phyloP scores from a whole-genome alignment of 2,797 vertebrate genomes.

The Pangasius sanitwongsei region DNA sequence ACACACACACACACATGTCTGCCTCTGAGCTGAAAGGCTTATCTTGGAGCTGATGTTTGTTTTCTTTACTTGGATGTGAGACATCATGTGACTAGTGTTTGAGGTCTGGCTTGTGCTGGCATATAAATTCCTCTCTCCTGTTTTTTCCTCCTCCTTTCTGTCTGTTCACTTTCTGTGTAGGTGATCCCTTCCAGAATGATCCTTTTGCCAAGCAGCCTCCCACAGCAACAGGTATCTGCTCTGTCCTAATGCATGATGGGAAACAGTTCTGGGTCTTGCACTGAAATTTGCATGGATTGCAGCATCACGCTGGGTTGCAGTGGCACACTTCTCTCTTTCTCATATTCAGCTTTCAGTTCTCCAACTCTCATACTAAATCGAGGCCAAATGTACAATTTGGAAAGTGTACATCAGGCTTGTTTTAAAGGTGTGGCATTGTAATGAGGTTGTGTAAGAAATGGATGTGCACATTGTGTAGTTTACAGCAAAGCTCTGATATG shows the following conservation, averaged over 20 bases:
- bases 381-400: not conserved
- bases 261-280: conserved; percentile 13
- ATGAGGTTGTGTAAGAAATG: conserved; percentile 26
- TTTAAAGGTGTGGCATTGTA: conserved; percentile 28
- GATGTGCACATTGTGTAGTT: not conserved
- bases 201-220: conserved; percentile 88
- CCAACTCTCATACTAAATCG: conserved; percentile 46
- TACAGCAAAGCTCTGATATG: not conserved
- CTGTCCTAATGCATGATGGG: not conserved
- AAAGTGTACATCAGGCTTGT: conserved; percentile 35
- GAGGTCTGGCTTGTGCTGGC: conserved; percentile 21
- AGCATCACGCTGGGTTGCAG: conserved; percentile 41
- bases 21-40: not conserved
- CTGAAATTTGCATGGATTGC: conserved; percentile 33
- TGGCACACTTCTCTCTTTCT: conserved; percentile 62
- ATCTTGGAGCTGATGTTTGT: not conserved
- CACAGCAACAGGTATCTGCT: conserved; percentile 77
- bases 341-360: conserved; percentile 68
- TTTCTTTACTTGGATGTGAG: conserved; percentile 8
- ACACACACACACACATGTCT: conserved; percentile 1
- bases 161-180: conserved; percentile 66
- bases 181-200: conserved; percentile 93
- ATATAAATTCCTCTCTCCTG: conserved; percentile 17
- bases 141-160: conserved; percentile 18
- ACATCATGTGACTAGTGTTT: not conserved